Base-by-base conservation (phyloP, 2,113 vertebrate species). In the Octodon degus region DNA sequence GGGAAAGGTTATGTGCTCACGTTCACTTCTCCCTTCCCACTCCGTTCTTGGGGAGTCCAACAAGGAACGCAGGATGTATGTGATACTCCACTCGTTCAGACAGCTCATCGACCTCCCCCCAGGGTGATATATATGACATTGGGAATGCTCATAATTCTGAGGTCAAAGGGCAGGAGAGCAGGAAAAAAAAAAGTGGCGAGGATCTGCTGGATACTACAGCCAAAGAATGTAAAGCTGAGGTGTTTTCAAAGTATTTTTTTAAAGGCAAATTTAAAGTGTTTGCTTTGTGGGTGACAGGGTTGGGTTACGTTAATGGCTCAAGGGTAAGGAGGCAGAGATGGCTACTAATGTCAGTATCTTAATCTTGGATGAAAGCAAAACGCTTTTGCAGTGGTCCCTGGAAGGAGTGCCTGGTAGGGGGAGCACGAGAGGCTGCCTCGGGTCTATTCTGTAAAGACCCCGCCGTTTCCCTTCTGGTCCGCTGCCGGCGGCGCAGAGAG, bases 1-100 rank as follows among this genome's bases (percentile, higher is more conserved):
- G 81, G 37, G 53, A 8, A 22, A 30, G 37, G 10, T 55, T 67
- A 9, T 5, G 20, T 40, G 40, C 0, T 0, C 25, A 27, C 3
- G 25, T 20, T 58, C 63, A 43, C 12, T n/a, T 67, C n/a, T 76
- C 82, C 30, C 20, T 58, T 30, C 8, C 0, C 0, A 1, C 14
- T 32, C 5, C 79, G 3, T 43, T 4, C 37, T 65, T 9, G 27
- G 13, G 5, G 67, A 19, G 20, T 24, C 13, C 22, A 88, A 24
- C 6, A 40, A 60, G 0, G 40, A 68, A 32, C 2, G 2, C 74
- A 84, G 43, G 53, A 55, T 13, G 16, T 37, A 6, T 4, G 20
- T 0, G 11, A 47, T 9, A 13, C 16, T 84, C 81, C 22, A 7
- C 62, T 17, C 47, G 8, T 79, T 86, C 53, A 89, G 63, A 94